Evolutionary conservation across 2,113 vertebrate genomes (phyloP), one percentile per base, ranked within the genome.

Genomic region (Edolisoma coerulescens): DNA sequence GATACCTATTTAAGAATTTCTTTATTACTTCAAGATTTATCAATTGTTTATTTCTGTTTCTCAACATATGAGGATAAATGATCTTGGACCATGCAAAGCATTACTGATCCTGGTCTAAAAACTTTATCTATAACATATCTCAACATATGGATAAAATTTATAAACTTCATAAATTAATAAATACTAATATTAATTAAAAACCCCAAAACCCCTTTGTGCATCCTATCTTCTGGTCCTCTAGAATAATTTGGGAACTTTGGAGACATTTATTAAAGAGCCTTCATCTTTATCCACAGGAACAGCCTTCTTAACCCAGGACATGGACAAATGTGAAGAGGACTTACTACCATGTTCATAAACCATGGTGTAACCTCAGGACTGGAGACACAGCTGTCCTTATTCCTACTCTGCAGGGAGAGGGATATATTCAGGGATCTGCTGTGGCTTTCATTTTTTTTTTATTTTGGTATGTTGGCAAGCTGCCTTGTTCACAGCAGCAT

Each of bases 381-480:
- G 5, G 32, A 68, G 32, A 24, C 23, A 22, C 3, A n/a, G 3
- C 8, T 86, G 33, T 13, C 14, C 14, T 71, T 77, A 61, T n/a
- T 73, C n/a, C 14, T 27, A 6, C 3, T 50, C 10, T 47, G 23
- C 13, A 35, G 13, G 16, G 11, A 14, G 42, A 10, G 0, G 10
- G 3, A n/a, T 69, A 26, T 32, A 53, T 53, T 69, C 45, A 52
- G 32, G 13, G 45, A 26, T 32, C 60, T 39, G 3, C 23, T 57
- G 9, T 57, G 19, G 6, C 0, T 1, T 54, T 39, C 2, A 3
- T 56, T 60, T 6, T 18, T 27, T 39, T 6, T 32, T 54, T 27
- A n/a, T 35, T 44, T 41, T n/a, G 5, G 9, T n/a, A 3, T 53
- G 13, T 3, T 59, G 7, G 21, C 15, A 84, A 88, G 9, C 6